Conservation (phyloP, 2,888 invertebrate species). For the Malthinus seriepunctatus region DNA sequence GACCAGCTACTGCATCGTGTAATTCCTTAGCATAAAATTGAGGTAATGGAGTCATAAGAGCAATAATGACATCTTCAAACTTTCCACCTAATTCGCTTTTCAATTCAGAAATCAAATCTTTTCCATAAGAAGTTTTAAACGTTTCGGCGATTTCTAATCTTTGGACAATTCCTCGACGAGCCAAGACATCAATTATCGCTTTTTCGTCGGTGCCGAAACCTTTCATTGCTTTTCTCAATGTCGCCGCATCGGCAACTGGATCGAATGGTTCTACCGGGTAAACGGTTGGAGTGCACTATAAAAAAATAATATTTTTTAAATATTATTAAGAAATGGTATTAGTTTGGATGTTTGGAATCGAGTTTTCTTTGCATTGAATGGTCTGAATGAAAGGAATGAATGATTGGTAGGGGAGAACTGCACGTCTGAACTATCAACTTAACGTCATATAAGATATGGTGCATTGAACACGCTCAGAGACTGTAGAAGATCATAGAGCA, state of each 20-base stretch:
- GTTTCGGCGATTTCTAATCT: slow-evolving; percentile 87
- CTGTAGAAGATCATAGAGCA: too few relatives aligned
- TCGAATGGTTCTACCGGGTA: slow-evolving; percentile 87
- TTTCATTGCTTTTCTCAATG: slow-evolving; percentile 89
- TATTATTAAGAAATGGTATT: background rate
- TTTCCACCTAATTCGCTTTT: slow-evolving; percentile 89
- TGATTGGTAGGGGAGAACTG: too few relatives aligned
- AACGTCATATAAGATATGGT: too few relatives aligned
- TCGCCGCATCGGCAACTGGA: slow-evolving; percentile 80
- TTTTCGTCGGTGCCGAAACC: slow-evolving; percentile 92
- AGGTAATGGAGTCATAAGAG: slow-evolving; percentile 85
- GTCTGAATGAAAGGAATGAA: background rate
- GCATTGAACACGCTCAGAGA: too few relatives aligned
- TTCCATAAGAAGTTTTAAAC: slow-evolving; percentile 91
- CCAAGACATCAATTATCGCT: slow-evolving; percentile 87
- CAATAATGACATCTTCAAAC: slow-evolving; percentile 88
- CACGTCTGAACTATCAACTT: too few relatives aligned
- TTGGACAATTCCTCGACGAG: slow-evolving; percentile 86
- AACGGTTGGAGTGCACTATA: slow-evolving; percentile 84
- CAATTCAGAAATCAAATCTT: slow-evolving; percentile 76
- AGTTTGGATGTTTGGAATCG: background rate
- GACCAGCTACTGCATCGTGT: slow-evolving; percentile 82
- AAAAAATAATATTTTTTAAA: too few relatives aligned
- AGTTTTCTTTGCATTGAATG: background rate
- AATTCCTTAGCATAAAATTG: slow-evolving; percentile 91